Percentiles rank a stretch among this genome's conserved stretches.
Evolutionary conservation across 2,113 vertebrate species (phyloP).

Genomic region (Ahaetulla prasina): DNA sequence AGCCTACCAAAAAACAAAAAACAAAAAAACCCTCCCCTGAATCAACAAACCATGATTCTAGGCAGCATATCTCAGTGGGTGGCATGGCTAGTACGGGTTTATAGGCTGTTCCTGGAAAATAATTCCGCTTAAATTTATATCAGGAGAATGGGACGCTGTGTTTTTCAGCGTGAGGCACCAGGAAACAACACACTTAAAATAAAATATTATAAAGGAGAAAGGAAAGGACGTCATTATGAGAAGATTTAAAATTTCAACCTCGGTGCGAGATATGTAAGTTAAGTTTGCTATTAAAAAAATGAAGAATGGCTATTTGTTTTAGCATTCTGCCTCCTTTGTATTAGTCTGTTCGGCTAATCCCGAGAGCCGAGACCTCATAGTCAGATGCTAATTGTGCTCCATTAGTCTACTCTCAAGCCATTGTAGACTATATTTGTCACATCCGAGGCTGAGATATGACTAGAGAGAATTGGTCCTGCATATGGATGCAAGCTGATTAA

Average conservation of each 20-base stretch:
- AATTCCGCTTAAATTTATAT: background rate
- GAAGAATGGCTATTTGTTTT: background rate
- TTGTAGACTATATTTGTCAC: fast-evolving
- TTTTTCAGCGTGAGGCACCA: background rate
- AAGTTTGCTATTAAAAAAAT: background rate
- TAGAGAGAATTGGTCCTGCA: background rate
- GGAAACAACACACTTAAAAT: background rate
- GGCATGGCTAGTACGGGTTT: background rate
- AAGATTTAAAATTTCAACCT: background rate
- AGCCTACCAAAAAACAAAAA: too few species aligned
- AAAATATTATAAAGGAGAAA: too few species aligned
- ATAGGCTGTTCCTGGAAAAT: background rate
- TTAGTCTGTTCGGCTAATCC: background rate
- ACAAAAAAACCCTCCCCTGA: background rate
- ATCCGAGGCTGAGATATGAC: background rate
- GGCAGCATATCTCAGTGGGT: background rate
- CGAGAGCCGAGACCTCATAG: background rate
- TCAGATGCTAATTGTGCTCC: background rate
- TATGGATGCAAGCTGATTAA: background rate
- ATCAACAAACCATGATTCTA: background rate
- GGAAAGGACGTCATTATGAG: too few species aligned
- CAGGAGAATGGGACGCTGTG: background rate
- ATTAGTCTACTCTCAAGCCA: background rate
- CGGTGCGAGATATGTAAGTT: too few species aligned
- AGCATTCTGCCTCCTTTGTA: background rate